Evolutionary conservation across 2,888 invertebrate genomes (phyloP).

Genomic region (Nomada fucata): DNA sequence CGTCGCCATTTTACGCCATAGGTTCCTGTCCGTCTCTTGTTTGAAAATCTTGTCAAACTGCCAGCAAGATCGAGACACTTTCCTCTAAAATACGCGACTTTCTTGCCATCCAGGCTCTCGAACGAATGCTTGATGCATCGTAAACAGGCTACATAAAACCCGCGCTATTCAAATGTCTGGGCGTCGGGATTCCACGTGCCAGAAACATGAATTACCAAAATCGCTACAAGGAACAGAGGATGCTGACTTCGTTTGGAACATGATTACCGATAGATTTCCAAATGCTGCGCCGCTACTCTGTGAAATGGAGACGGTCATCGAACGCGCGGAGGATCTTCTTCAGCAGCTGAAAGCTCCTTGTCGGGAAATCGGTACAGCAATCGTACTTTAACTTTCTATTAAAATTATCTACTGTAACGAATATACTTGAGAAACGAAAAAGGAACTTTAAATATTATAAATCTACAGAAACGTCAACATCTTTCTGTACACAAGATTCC

Average conservation of each 20-base stretch:
- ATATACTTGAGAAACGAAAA: background rate
- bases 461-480: conserved; percentile 66
- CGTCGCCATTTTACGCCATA: too few species aligned
- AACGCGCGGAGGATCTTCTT: conserved; percentile 75
- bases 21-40: conserved; percentile 8
- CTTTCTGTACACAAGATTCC: conserved; percentile 63
- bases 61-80: background rate
- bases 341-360: conserved; percentile 65
- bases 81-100: background rate
- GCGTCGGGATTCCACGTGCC: conserved; percentile 45
- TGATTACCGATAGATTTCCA: conserved; percentile 75
- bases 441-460: background rate
- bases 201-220: conserved; percentile 49
- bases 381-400: background rate
- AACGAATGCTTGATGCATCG: conserved; percentile 1
- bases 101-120: background rate
- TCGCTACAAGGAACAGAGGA: conserved; percentile 63
- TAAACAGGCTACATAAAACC: background rate
- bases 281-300: conserved; percentile 76
- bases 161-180: conserved; percentile 40
- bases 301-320: conserved; percentile 76
- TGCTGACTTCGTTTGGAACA: conserved; percentile 74
- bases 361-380: conserved; percentile 57
- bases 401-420: background rate
- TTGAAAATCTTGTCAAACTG: background rate